Evolutionary conservation across 30 jellyfish, hydroid and myxozoan genomes (phyloP), one percentile per base, ranked within the genome.

Genomic region (Haliclystus octoradiatus): DNA sequence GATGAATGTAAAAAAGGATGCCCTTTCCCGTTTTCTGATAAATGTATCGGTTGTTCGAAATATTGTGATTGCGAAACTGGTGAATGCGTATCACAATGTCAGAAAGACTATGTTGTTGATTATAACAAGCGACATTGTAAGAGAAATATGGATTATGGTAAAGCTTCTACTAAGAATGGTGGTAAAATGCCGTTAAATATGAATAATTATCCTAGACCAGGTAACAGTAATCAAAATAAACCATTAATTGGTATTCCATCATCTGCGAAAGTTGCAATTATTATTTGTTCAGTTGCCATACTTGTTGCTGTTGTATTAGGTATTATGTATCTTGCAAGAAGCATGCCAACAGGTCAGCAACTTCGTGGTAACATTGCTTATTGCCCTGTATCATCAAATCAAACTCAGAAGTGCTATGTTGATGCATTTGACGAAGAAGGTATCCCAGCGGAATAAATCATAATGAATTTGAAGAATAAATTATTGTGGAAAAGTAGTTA

Each of bases 61-160:
- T 89, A 75, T 68, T 89, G 98, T 65, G 95, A 89, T 50, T 89
- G 98, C 49, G 93, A 93, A 32, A 63, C 33, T 14, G 98, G 98
- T 12, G 85, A 46, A 9, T 89, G 98, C 64, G 98, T 89, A 24
- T 70, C 94, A 26, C 75, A 71, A 52, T 89, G 98, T 64, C 78
- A 51, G 25, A 49, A 28, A 0, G 74, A 76, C 35, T 65, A 77
- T 9, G 62, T 26, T 1, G 78, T 79, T 26, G 98, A 89, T 66
- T 34, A 35, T 72, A 84, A 80, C 49, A 26, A 83, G 46, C 87
- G 93, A 0, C 95, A 80, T 72, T 89, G 98, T 71, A 71, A 75
- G 64, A 74, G 98, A 52, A 81, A 88, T 0, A 31, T 82, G 26
- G 89, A 70, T 5, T 33, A 2, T 3, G 51, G 49, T 1, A 13